A percentile compares a stretch with the other conserved stretches of the same genome.
Evolutionary conservation across 2,888 invertebrate species (phyloP).

Genomic region (Encarsia formosa): DNA sequence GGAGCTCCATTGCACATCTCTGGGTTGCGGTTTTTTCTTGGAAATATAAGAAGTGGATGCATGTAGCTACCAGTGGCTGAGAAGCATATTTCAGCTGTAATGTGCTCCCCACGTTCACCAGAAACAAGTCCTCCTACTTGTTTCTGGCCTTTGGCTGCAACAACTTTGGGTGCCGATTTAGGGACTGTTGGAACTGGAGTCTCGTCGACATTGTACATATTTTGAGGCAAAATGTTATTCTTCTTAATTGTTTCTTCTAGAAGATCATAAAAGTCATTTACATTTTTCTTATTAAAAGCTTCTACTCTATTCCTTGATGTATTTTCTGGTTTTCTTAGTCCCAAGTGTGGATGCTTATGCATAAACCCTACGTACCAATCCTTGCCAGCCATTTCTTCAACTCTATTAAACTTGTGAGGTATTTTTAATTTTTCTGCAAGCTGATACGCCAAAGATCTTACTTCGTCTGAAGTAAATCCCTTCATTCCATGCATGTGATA

Average conservation of each 20-base stretch:
- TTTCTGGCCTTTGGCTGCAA: not conserved
- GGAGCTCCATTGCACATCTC: not conserved
- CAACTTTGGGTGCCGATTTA: not conserved
- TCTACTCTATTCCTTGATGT: not conserved
- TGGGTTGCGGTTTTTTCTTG: not conserved
- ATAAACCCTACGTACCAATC: constrained; percentile 19
- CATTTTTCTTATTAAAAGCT: not conserved
- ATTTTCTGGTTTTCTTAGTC: not conserved
- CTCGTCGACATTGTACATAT: not conserved
- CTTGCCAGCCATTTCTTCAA: constrained; percentile 25
- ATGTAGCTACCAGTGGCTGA: not conserved
- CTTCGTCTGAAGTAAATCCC: not conserved
- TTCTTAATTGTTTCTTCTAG: not conserved
- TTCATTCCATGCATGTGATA: not conserved
- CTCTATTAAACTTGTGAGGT: constrained; percentile 26
- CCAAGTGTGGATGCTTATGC: not conserved
- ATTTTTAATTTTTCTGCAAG: constrained; percentile 27
- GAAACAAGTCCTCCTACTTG: not conserved
- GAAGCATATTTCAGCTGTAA: not conserved
- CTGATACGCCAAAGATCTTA: constrained; percentile 25
- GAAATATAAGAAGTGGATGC: not conserved
- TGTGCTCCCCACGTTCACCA: not conserved
- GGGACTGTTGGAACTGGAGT: not conserved
- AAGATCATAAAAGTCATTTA: not conserved
- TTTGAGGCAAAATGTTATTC: not conserved